Base-by-base conservation (phyloP, 2,888 invertebrate species). In the Fabriciana adippe region DNA sequence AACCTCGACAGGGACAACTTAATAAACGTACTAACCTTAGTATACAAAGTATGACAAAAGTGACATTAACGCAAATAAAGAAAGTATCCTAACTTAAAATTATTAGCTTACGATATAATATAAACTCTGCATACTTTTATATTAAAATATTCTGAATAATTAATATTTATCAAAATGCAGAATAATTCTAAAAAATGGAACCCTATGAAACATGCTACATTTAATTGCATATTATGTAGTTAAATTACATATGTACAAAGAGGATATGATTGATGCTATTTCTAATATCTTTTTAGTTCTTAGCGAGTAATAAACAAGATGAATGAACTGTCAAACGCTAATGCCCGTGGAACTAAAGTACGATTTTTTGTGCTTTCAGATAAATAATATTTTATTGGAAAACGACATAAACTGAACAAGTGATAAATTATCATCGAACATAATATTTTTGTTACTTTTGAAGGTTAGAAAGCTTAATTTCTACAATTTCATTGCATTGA, bases 281-380 rank as follows among this genome's bases (percentile, higher is more conserved):
- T 61, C 53, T 51, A 18, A 41, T 50, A 61, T 41, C 31, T 61
- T 41, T 35, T 11, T 18, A 53, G 35, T 61, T 53, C 61, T 21
- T 35, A 15, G 35, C 35, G n/a, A 53, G 35, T 82, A 84, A 86
- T 85, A 87, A 88, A 89, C 85, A 90, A 89, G 90, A 90, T 88
- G 84, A 87, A 90, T 89, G 88, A 85, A 87, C 86, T 90, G 89
- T 90, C 90, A 85, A 83, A 79, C 77, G 83, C 86, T 88, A 87
- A 88, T 88, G 85, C 81, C 77, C 73, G 73, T 78, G 74, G 76
- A 75, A 72, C 70, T 73, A 78, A 83, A 81, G 79, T 55, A 61
- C 64, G 47, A 18, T 53, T 64, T 51, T 65, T 15, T 53, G 41
- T 61, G 15, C 4, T 53, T 35, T 53, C 48, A 48, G 26, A 13